Base-by-base conservation (phyloP, 2,888 invertebrate species). In the Drosophila peninsularis region DNA sequence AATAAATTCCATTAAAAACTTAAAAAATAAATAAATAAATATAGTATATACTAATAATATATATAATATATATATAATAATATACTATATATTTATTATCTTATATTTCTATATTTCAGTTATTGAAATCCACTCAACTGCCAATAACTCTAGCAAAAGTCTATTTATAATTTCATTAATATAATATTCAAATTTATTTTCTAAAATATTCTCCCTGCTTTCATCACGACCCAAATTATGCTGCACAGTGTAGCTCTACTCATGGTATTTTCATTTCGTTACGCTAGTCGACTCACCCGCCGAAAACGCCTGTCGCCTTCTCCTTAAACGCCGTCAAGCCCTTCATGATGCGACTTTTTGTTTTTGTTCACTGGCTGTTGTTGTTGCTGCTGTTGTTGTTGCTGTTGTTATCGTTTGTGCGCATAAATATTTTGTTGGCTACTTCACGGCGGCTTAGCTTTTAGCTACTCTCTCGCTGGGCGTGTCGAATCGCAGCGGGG, bases 281-380 rank as follows among this genome's bases (percentile, higher is more conserved):
- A 21, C 39, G 44, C 41, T 54, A 42, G 17, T 32, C 45, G 45
- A 92, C 92, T 92, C 82, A 92, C 92, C 92, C 92, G 81, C 91
- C 72, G 60, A 92, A 92, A 63, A 90, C 92, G 69, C 92, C 92
- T 62, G 91, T 81, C 69, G 92, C 92, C 88, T 91, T 92, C 83
- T 92, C 92, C 85, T 92, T 92, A 89, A 92, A 90, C 84, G 92
- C 86, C 78, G 91, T 90, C 89, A 92, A 91, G 84, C 92, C 92
- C 90, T 91, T 92, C 92, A 92, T 92, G 75, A 13, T 71, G 71
- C 53, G 71, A 64, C 41, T 64, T 58, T 69, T 44, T 45, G 52
- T 50, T 50, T 58, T 55, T 68, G 60, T 39, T 66, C 58, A 39
- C 42, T 55, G 34, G 14, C 45, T 69, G 32, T 53, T 68, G 71